phyloP scores from a whole-genome alignment of 2,797 vertebrate species.

The Argyrosomus regius region DNA sequence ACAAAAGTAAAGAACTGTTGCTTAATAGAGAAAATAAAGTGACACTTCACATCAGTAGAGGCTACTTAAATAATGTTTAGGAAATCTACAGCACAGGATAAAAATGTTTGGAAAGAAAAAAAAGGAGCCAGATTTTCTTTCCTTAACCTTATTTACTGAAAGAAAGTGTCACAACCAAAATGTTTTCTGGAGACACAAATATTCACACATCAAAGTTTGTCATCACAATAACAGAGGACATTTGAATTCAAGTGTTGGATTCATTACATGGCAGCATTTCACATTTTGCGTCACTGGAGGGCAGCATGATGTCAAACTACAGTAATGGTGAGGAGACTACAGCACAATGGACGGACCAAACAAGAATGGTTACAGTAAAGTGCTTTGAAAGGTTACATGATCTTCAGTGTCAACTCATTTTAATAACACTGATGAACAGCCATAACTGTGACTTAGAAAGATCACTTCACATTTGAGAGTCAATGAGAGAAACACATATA shows the following conservation, averaged over 20 bases:
- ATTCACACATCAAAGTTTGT: background rate
- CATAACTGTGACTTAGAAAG: background rate
- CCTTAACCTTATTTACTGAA: background rate
- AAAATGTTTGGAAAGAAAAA: background rate
- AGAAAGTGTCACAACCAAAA: slow-evolving; percentile 4
- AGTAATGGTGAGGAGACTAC: rapidly evolving
- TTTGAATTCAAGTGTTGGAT: slow-evolving; percentile 6
- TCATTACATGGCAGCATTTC: slow-evolving; percentile 22
- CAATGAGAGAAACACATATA: background rate
- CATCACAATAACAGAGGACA: background rate
- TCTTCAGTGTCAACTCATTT: background rate
- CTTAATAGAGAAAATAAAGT: background rate
- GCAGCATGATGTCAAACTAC: slow-evolving; percentile 55
- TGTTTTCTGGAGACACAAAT: slow-evolving; percentile 13
- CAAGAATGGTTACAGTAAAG: slow-evolving; percentile 18
- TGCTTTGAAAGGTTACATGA: slow-evolving; percentile 7
- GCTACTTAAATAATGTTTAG: background rate
- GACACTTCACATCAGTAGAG: background rate
- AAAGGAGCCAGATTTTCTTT: background rate
- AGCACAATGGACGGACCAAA: background rate
- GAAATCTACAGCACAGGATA: background rate
- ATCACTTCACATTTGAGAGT: background rate
- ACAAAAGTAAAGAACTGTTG: background rate
- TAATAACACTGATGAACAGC: background rate
- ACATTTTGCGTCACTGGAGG: slow-evolving; percentile 59